Base-by-base conservation (phyloP, 2,797 vertebrate species). In the Sylvia borin region DNA sequence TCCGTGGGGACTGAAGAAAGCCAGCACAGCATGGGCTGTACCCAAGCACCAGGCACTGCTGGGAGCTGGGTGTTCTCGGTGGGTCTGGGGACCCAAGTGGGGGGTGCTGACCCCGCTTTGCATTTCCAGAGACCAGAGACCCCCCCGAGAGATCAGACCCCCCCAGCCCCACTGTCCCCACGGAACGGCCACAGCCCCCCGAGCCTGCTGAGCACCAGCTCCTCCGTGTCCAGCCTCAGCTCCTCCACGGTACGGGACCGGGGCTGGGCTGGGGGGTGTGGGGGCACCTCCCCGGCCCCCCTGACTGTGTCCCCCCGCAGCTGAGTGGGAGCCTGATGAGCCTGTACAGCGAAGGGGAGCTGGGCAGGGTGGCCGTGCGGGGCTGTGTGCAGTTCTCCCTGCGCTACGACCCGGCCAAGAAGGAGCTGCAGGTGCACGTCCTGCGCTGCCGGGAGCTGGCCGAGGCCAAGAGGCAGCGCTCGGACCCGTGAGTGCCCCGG, bases 291-390 rank as follows among this genome's bases (percentile, higher is more conserved):
- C 27, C 3, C n/a, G 11, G 4, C 11, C 5, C 53, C 27, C 20
- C 43, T 75, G 36, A 29, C 12, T 4, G 14, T 5, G 3, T 6
- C 5, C 11, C 8, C 0, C 22, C 11, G 0, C 96, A 99, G 99
- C 98, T 99, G 96, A 98, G 98, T 50, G 98, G 99, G 88, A 99
- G 99, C 97, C 98, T 98, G 98, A 98, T 98, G 98, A 99, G 99
- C 95, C 98, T 99, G 90, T 99, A 99, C 72, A 99, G 98, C 88
- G 98, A 99, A 17, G 98, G 98, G 10, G 99, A 99, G 95, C 98
- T 99, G 16, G 98, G 98, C 36, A 81, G 92, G 9, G 98, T 99
- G 97, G 97, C 98, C 10, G 99, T 99, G 91, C 97, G 97, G 21
- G 99, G 99, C 88, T 98, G 98, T 2, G 96, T 99, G 88, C 98